phyloP scores from a whole-genome alignment of 2,113 vertebrate genomes.

The Jaculus jaculus region DNA sequence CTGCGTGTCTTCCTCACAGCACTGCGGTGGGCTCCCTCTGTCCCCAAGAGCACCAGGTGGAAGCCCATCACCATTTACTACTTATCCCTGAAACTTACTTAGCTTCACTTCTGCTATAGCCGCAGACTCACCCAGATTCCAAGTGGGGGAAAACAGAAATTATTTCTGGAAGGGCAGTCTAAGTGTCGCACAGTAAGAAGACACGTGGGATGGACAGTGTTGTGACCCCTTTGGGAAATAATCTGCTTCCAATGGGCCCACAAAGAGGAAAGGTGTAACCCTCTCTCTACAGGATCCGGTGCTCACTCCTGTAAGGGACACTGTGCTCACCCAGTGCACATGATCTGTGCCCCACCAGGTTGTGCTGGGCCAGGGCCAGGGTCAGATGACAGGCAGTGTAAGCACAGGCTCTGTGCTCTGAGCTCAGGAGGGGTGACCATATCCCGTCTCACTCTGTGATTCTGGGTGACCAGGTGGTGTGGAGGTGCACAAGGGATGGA shows the following conservation, averaged over 20 bases:
- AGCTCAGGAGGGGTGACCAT: not conserved
- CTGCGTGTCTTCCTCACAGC: not conserved
- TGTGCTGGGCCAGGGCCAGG: too few relatives aligned
- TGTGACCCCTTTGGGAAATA: not conserved
- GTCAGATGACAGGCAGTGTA: not conserved
- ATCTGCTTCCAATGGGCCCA: not conserved
- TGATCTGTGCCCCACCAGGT: too few relatives aligned
- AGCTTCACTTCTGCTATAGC: not conserved
- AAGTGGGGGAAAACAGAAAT: not conserved
- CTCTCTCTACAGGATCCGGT: not conserved
- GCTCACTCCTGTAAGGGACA: not conserved
- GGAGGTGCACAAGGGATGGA: too few relatives aligned
- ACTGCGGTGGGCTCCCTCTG: not conserved
- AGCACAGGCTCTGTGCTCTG: rapidly evolving
- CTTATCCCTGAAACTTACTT: not conserved
- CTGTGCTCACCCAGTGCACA: not conserved
- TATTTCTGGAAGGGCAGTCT: not conserved
- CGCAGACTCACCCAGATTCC: not conserved
- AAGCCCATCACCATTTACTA: too few relatives aligned
- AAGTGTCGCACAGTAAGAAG: not conserved
- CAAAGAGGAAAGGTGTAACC: not conserved
- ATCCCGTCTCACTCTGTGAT: too few relatives aligned
- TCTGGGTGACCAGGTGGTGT: too few relatives aligned
- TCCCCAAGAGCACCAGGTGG: not conserved
- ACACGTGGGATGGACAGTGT: not conserved